These are phyloP conservation scores for Spinus olivaceus DNA, from an alignment of 2,797 vertebrate species.

Conservation along the genomic window DNA sequence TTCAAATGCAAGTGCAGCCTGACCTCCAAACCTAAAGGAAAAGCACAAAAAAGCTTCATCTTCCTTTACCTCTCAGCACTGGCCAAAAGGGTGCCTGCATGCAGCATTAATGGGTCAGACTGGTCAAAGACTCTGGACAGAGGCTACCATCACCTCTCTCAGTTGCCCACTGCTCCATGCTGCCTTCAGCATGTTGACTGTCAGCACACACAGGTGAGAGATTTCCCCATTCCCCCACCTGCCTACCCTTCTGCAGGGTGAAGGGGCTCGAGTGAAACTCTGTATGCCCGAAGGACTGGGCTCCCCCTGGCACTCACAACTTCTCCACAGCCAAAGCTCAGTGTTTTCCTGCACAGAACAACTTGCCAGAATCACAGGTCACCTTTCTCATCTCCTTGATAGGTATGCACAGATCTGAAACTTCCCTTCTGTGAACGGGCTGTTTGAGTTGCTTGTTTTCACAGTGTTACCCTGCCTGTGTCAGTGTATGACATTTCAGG, in stretches of 20 bases:
- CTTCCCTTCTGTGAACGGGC: neutral
- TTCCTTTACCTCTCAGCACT: neutral
- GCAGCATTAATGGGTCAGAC: neutral
- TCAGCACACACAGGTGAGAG: neutral
- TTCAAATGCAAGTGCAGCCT: neutral
- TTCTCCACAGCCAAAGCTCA: neutral
- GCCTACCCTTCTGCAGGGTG: neutral
- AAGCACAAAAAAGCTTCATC: neutral
- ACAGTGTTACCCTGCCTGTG: neutral
- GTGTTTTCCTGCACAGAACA: neutral
- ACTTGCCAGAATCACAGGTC: neutral
- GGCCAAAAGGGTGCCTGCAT: neutral
- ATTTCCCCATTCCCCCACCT: fast-evolving
- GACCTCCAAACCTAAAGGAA: neutral
- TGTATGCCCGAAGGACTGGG: neutral
- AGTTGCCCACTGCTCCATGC: neutral
- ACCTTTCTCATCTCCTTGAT: neutral
- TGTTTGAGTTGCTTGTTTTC: neutral
- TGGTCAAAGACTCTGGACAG: neutral
- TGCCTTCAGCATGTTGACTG: neutral
- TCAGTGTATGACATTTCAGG: neutral
- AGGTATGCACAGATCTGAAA: neutral
- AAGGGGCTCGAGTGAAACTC: neutral
- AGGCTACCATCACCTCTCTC: neutral
- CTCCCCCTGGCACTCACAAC: neutral